These are phyloP conservation scores for Periophthalmus magnuspinnatus DNA, from an alignment of 2,797 vertebrate species.

Conservation along the genomic window DNA sequence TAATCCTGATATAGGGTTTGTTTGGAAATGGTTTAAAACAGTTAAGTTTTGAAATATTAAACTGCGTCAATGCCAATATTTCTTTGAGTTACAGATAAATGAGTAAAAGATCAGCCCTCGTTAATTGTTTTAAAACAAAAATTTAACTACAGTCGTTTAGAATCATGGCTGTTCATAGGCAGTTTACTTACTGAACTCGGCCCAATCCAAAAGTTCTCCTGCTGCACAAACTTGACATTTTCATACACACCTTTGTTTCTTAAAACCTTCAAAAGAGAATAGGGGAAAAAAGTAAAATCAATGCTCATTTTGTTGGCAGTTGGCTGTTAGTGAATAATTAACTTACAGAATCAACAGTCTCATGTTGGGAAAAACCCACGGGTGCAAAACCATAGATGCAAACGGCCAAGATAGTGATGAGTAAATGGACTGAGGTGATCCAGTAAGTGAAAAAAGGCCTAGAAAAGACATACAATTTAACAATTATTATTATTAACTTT, in stretches of 20 bases:
- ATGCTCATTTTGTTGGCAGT: not conserved
- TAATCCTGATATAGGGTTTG: not conserved
- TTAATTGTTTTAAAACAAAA: not conserved
- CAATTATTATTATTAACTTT: not conserved
- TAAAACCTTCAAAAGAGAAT: slow-evolving; percentile 82
- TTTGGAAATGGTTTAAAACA: too few species aligned
- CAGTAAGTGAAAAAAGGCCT: slow-evolving; percentile 99
- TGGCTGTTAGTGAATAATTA: not conserved
- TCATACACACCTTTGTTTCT: slow-evolving; percentile 97
- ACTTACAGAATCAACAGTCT: slow-evolving; percentile 98
- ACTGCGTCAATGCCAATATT: not conserved
- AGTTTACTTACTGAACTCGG: slow-evolving; percentile 89
- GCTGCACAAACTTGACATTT: slow-evolving; percentile 97
- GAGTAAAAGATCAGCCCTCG: not conserved
- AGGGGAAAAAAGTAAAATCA: slow-evolving; percentile 10
- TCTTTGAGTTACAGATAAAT: not conserved
- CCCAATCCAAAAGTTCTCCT: slow-evolving; percentile 99
- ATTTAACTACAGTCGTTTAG: not conserved
- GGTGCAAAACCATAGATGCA: slow-evolving; percentile 97
- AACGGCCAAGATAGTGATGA: slow-evolving; percentile 94
- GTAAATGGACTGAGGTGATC: slow-evolving; percentile 96
- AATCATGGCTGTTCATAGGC: not conserved
- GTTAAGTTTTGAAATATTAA: not conserved
- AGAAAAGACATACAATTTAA: slow-evolving; percentile 20
- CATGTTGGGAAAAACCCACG: slow-evolving; percentile 97